Base-by-base conservation (phyloP, 2,888 invertebrate species). In the Parnassius apollo region DNA sequence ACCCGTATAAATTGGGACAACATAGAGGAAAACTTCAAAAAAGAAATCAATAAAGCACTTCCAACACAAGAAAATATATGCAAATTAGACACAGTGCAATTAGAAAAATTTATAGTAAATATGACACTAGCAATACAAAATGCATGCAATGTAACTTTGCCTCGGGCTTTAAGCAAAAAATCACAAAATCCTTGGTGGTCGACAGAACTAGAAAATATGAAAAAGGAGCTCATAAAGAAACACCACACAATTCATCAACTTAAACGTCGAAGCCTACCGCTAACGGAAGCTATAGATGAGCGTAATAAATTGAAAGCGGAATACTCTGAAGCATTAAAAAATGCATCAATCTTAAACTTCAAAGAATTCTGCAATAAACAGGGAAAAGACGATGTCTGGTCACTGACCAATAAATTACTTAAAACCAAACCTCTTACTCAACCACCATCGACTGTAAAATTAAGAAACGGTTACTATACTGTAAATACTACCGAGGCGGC, bases 371-470 rank as follows among this genome's bases (percentile, higher is more conserved):
- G n/a, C n/a, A n/a, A n/a, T n/a, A n/a, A n/a, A n/a, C n/a, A n/a
- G n/a, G n/a, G n/a, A n/a, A n/a, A n/a, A n/a, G n/a, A n/a, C n/a
- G n/a, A n/a, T n/a, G n/a, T n/a, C n/a, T n/a, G n/a, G n/a, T n/a
- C n/a, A n/a, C n/a, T n/a, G n/a, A n/a, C n/a, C n/a, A n/a, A n/a
- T n/a, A n/a, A n/a, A n/a, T n/a, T n/a, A n/a, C n/a, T n/a, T n/a
- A n/a, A n/a, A n/a, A n/a, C n/a, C n/a, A n/a, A n/a, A 0, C 12
- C 53, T 3, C 12, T 53, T 2, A 12, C 42, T 1, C 42, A 53
- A 44, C 69, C 73, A 1, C 72, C 72, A 0, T 1, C 64, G 0
- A 71, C 71, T 1, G 57, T 73, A 0, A 45, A 57, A 9, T 13
- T 54, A 0, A 51, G 51, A 1, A 22, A 67, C 13, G 66, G 66